These are phyloP conservation scores for Heterocephalus glaber DNA, from an alignment of 2,113 vertebrate species.

Conservation along the genomic window DNA sequence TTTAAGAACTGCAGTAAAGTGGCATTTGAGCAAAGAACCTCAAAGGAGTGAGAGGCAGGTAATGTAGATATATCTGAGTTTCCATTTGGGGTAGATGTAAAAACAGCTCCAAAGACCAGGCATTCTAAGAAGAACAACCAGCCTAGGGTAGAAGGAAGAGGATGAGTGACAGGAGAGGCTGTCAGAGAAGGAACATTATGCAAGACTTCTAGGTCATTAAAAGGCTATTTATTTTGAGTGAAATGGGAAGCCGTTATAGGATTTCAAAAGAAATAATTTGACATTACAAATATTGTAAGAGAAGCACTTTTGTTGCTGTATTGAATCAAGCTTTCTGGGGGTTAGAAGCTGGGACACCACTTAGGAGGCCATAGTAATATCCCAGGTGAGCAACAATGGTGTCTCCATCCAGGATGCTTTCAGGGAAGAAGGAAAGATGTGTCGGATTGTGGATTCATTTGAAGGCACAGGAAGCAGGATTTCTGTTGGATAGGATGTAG, in stretches of 20 bases:
- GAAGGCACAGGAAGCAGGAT: background rate
- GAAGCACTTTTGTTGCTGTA: background rate
- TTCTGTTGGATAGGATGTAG: background rate
- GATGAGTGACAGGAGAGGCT: background rate
- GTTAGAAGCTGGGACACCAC: background rate
- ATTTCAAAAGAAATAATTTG: background rate
- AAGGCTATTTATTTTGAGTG: background rate
- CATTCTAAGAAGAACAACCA: background rate
- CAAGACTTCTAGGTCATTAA: background rate
- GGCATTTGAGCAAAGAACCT: background rate
- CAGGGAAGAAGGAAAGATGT: background rate
- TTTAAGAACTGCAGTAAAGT: background rate
- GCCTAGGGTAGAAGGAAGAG: background rate
- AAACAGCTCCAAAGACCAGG: background rate
- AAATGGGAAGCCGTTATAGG: background rate
- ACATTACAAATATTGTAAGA: background rate
- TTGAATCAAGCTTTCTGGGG: background rate
- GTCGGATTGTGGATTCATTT: background rate
- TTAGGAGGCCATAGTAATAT: background rate
- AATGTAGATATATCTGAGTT: background rate
- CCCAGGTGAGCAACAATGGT: background rate
- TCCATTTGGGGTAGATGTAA: background rate
- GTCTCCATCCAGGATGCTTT: background rate
- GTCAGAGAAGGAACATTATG: background rate
- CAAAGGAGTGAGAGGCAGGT: background rate